Percentiles rank a stretch among this genome's conserved stretches.
Conservation (phyloP, 2,113 vertebrate genomes). For the Hydrochoerus hydrochaeris region DNA sequence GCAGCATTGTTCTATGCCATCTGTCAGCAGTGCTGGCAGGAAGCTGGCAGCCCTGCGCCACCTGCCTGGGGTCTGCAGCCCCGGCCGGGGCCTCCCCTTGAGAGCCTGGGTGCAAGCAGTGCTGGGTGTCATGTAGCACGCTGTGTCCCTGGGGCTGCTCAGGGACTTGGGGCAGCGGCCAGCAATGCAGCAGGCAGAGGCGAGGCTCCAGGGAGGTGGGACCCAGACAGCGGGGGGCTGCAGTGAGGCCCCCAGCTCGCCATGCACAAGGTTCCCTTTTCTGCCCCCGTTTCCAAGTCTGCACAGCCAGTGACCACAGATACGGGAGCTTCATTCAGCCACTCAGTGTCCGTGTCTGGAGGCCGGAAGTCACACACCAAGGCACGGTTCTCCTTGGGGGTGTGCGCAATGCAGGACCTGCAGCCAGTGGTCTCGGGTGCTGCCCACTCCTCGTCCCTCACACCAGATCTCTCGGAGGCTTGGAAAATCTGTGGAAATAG, state of each 20-base stretch:
- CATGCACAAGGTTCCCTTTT: accelerated
- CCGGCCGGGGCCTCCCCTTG: background rate
- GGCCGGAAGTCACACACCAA: background rate
- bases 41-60: slow-evolving; percentile 72
- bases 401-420: background rate
- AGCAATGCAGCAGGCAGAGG: too few species aligned
- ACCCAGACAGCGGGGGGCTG: background rate
- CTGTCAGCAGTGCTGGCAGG: slow-evolving; percentile 77
- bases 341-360: accelerated
- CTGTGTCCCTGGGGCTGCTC: background rate
- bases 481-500: background rate
- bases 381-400: background rate
- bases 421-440: background rate
- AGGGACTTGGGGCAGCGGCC: background rate
- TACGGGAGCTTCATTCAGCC: accelerated
- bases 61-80: slow-evolving; percentile 60
- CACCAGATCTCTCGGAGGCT: too few species aligned
- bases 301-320: too few species aligned
- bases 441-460: background rate
- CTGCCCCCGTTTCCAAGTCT: background rate
- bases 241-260: background rate
- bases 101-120: slow-evolving; percentile 10
- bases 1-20: slow-evolving; percentile 83
- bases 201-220: background rate
- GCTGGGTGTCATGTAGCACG: background rate